Percentiles rank a stretch among this genome's conserved stretches.
Conservation (phyloP, 92 coral and sea anemone species). For the Ricordea florida region DNA sequence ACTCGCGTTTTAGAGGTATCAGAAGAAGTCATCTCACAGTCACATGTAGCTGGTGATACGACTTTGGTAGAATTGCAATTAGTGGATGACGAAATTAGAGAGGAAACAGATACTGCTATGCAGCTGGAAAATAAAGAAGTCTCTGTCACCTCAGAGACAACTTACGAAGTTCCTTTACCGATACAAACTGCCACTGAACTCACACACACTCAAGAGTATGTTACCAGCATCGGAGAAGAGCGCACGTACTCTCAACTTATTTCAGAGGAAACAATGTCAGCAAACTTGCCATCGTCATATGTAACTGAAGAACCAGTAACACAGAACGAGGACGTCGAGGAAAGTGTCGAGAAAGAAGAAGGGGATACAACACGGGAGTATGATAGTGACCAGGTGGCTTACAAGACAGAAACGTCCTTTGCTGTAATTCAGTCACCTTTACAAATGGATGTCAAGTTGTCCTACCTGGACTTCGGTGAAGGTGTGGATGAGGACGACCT, state of each 20-base stretch:
- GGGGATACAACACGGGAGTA: constrained; percentile 15
- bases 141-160: constrained; percentile 10
- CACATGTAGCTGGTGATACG: not conserved
- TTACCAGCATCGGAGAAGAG: constrained; percentile 2
- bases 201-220: constrained; percentile 13
- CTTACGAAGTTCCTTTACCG: constrained; percentile 21
- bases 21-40: not conserved
- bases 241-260: not conserved
- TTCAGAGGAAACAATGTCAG: constrained; percentile 3
- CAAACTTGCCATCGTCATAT: constrained; percentile 8
- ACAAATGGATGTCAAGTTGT: not conserved
- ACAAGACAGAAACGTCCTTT: not conserved
- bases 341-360: constrained; percentile 3
- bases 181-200: constrained; percentile 19
- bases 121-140: constrained; percentile 45
- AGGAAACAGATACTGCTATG: constrained; percentile 8
- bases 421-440: not conserved
- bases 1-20: not conserved
- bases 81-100: not conserved
- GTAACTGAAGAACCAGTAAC: constrained; percentile 14
- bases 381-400: constrained; percentile 11
- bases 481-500: constrained; percentile 18
- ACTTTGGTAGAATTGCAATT: not conserved
- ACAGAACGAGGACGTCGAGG: constrained; percentile 8
- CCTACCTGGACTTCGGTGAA: not conserved